phyloP scores from a whole-genome alignment of 1,140 invertebrate genomes.

The Odontomachus brunneus region DNA sequence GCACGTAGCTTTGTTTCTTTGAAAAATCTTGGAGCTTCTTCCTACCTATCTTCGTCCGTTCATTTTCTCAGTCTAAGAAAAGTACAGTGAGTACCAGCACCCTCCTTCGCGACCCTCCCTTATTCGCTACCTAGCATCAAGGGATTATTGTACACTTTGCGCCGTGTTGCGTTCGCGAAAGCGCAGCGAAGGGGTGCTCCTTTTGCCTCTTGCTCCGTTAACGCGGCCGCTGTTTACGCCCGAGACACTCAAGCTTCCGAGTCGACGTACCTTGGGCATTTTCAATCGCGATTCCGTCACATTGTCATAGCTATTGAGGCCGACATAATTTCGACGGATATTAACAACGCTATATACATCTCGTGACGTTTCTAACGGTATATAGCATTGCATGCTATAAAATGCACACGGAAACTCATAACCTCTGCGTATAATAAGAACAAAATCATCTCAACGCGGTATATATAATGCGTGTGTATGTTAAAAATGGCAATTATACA shows the following conservation, averaged over 20 bases:
- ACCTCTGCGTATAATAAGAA: not conserved
- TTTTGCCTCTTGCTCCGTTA: not conserved
- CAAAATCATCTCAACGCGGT: not conserved
- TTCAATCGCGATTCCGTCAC: constrained; percentile 11
- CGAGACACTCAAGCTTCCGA: constrained; percentile 1
- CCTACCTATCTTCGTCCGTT: constrained; percentile 13
- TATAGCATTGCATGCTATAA: not conserved
- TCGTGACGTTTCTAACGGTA: not conserved
- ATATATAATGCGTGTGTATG: not conserved
- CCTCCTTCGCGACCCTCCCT: constrained; percentile 61
- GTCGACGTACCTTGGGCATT: not conserved
- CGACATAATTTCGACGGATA: not conserved
- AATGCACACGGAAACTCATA: not conserved
- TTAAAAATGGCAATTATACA: not conserved
- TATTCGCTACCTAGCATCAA: constrained; percentile 70
- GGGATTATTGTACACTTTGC: constrained; percentile 71
- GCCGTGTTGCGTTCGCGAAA: constrained; percentile 8
- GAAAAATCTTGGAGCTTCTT: constrained; percentile 64
- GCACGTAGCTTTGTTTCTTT: constrained; percentile 61
- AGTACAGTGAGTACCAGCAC: constrained; percentile 51
- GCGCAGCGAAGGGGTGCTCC: not conserved
- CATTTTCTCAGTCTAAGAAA: constrained; percentile 58
- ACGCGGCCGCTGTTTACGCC: not conserved
- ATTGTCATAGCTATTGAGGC: not conserved
- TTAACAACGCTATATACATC: no score